Percentiles rank a stretch among this genome's conserved stretches.
Conservation (phyloP, 2,888 invertebrate species). For the Pteria penguin region DNA sequence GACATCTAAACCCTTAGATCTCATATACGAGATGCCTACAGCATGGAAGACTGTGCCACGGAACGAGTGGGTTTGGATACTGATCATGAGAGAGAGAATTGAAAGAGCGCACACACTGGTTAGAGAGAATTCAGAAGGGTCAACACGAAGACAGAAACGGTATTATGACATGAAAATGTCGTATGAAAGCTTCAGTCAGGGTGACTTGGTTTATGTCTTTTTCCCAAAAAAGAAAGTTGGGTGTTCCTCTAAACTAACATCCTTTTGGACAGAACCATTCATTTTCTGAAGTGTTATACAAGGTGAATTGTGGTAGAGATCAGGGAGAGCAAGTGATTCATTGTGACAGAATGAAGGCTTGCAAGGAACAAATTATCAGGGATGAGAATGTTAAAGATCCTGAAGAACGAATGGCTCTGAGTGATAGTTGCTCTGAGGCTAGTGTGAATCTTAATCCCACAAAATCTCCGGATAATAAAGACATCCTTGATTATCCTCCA, state of each 20-base stretch:
- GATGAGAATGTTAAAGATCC: no score
- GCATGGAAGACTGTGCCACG: not conserved
- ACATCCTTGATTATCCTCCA: no score
- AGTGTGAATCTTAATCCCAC: no score
- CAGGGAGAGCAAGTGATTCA: conserved; percentile 32
- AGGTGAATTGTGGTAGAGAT: conserved; percentile 32
- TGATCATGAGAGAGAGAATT: not conserved
- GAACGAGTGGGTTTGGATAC: conserved; percentile 7
- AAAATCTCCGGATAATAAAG: no score
- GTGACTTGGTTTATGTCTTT: conserved; percentile 31
- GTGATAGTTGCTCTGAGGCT: no score
- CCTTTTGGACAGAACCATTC: conserved; percentile 40
- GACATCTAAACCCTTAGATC: conserved; percentile 11
- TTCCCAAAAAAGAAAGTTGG: conserved; percentile 36
- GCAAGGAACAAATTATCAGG: conserved; percentile 17
- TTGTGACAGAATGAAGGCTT: conserved; percentile 32
- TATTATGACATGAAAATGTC: conserved; percentile 26
- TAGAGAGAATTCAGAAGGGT: conserved; percentile 6
- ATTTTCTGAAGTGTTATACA: conserved; percentile 38
- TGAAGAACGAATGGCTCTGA: no score
- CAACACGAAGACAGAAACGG: conserved; percentile 34
- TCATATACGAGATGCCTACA: conserved; percentile 13
- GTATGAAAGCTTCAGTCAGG: conserved; percentile 22
- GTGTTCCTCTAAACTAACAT: conserved; percentile 32
- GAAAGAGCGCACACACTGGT: conserved; percentile 11